Evolutionary conservation across 2,797 vertebrate genomes (phyloP).

Genomic region (Microhierax caerulescens): DNA sequence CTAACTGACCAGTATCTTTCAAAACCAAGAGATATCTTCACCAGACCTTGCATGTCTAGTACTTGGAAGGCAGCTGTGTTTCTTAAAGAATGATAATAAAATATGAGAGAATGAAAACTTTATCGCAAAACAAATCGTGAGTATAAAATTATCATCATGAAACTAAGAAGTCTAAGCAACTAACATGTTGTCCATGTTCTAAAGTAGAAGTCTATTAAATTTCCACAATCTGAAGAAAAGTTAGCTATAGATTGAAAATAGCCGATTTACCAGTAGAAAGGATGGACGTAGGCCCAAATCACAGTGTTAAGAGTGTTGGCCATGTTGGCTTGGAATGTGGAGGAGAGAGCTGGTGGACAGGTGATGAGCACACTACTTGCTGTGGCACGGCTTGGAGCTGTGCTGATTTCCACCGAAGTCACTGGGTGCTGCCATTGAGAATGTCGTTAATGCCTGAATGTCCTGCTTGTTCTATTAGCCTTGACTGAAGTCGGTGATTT

Average conservation of each 20-base stretch:
- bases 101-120: not conserved
- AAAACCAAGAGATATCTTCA: not conserved
- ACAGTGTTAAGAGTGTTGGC: not conserved
- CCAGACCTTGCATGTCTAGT: not conserved
- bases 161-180: not conserved
- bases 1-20: not conserved
- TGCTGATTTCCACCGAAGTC: not conserved
- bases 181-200: not conserved
- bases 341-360: not conserved
- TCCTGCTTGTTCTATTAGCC: not conserved
- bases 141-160: not conserved
- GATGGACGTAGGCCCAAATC: not conserved
- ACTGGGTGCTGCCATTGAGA: not conserved
- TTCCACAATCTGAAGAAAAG: not conserved
- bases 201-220: not conserved
- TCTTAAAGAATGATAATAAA: not conserved
- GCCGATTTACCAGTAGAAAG: not conserved
- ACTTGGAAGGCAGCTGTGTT: not conserved
- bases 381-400: accelerated
- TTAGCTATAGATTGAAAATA: not conserved
- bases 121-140: not conserved
- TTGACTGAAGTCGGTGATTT: not conserved
- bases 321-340: not conserved
- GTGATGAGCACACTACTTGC: not conserved
- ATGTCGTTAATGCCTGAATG: not conserved